These are phyloP conservation scores for Mycetomoellerius zeteki DNA, from an alignment of 1,140 invertebrate genomes.

Conservation along the genomic window DNA sequence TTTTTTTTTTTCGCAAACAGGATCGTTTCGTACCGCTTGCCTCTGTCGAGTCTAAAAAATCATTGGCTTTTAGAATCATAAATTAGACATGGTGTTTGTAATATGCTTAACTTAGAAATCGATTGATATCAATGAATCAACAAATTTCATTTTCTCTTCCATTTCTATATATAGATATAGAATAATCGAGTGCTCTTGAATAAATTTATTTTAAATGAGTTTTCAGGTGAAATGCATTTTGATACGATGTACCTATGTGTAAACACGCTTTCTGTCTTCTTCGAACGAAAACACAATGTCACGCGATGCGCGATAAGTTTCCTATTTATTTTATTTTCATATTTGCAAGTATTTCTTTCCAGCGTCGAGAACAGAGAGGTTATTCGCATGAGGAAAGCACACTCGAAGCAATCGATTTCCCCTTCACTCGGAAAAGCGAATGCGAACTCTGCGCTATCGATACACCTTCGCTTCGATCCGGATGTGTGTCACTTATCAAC, in stretches of 20 bases:
- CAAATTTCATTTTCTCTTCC: not conserved
- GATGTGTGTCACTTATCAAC: slow-evolving; percentile 43
- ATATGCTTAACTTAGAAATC: not conserved
- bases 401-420: slow-evolving; percentile 48
- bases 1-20: not conserved
- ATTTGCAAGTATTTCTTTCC: slow-evolving; percentile 38
- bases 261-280: not conserved
- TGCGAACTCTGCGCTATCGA: slow-evolving; percentile 31
- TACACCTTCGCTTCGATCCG: slow-evolving; percentile 40
- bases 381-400: slow-evolving; percentile 13
- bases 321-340: slow-evolving; percentile 36
- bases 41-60: not conserved
- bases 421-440: slow-evolving; percentile 59
- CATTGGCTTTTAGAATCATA: not conserved
- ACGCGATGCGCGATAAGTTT: slow-evolving; percentile 36
- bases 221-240: not conserved
- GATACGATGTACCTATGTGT: not conserved
- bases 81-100: not conserved
- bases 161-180: not conserved
- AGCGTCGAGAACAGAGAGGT: slow-evolving; percentile 31
- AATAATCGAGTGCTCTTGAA: not conserved
- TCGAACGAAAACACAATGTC: not conserved
- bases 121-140: not conserved
- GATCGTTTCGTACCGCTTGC: not conserved
- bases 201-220: not conserved